Conservation (phyloP, 2,888 invertebrate species). For the Frankliniella intonsa region DNA sequence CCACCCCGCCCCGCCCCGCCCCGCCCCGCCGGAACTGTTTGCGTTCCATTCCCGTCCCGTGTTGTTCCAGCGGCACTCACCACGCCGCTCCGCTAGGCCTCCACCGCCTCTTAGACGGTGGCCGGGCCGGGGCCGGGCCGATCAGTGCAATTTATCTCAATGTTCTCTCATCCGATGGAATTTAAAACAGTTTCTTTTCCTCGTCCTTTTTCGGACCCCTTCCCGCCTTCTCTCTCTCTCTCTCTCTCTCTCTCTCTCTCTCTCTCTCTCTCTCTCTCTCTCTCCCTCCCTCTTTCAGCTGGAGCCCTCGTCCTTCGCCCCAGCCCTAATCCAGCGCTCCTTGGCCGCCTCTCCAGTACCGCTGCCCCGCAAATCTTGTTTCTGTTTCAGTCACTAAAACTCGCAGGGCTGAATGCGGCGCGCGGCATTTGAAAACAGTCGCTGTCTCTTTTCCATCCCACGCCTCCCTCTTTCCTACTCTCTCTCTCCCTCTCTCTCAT, state of each 20-base stretch:
- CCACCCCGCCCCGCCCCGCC: background rate
- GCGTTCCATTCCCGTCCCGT: constrained; percentile 23
- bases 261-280: background rate
- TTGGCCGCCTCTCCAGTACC: background rate
- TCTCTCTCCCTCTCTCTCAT: too few species aligned
- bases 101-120: background rate
- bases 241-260: background rate
- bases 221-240: too few species aligned
- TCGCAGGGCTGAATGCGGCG: constrained; percentile 8
- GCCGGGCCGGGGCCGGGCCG: background rate
- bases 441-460: background rate
- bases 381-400: constrained; percentile 23
- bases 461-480: background rate
- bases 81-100: background rate
- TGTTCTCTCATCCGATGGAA: constrained; percentile 17
- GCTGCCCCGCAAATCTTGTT: constrained; percentile 18
- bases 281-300: background rate
- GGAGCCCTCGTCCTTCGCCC: background rate
- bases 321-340: background rate
- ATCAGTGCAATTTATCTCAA: constrained; percentile 27
- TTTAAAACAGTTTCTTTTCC: constrained; percentile 3
- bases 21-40: background rate
- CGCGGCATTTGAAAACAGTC: constrained; percentile 3
- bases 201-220: background rate
- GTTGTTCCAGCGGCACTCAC: background rate